Evolutionary conservation across 2,113 vertebrate species (phyloP), one percentile per base, ranked within the genome.

Genomic region (Tragelaphus imberbis): DNA sequence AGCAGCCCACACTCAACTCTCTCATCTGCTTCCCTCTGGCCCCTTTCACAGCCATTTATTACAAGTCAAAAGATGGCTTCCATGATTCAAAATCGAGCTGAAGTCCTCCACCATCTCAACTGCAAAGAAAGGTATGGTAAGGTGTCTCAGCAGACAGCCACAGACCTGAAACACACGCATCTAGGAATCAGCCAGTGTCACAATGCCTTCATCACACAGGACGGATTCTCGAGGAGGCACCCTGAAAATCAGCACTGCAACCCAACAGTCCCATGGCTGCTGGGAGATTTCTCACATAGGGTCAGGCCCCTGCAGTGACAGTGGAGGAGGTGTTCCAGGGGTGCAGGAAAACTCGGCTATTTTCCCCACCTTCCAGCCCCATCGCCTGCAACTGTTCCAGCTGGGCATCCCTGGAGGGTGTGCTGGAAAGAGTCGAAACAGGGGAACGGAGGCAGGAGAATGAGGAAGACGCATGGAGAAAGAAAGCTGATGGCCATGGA

Each of bases 71-170:
- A 80, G 23, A 40, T 36, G 25, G 77, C 28, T 93, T 36, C 65
- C 51, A 23, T 55, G 56, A 89, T 79, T 61, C 58, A 85, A 92
- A 88, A 82, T 58, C 2, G 53, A 82, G 87, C 71, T 61, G 53
- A 51, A 77, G 63, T 91, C 49, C 51, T 91, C 92, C 79, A 55
- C 79, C 36, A 93, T 82, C 92, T 97, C 33, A 53, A 79, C 95
- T 95, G 77, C 86, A 93, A 94, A 95, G 71, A 75, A 93, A 96
- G n/a, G 30, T 81, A 27, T 85, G 86, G 79, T 88, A 92, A 30
- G 13, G 85, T 40, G 47, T 87, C 59, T 36, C 28, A 15, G 55
- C 53, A 56, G 19, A 65, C 6, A 15, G 56, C 55, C 93, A 89
- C 51, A 77, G 88, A 79, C 79, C 94, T 94, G 17, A 92, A 90